phyloP scores from a whole-genome alignment of 2,888 invertebrate genomes.

The Sthenelais limicola region DNA sequence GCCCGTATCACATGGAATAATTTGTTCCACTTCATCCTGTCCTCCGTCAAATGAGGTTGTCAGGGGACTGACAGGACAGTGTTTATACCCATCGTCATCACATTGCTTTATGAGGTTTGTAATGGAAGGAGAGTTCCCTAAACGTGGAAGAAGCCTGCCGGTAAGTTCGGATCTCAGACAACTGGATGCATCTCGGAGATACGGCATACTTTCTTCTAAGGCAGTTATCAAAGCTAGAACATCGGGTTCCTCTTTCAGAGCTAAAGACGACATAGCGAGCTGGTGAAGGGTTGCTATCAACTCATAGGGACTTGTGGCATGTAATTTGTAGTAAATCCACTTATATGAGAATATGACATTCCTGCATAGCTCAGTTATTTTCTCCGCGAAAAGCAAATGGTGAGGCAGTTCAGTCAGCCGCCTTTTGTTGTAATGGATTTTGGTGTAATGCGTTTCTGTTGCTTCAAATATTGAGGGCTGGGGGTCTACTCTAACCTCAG shows the following conservation, averaged over 20 bases:
- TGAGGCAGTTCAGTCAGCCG: constrained; percentile 13
- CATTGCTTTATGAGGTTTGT: neutral
- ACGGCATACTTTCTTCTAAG: constrained; percentile 7
- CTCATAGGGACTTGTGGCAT: neutral
- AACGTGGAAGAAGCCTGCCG: neutral
- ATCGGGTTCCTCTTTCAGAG: neutral
- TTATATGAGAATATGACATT: neutral
- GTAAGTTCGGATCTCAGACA: constrained; percentile 28
- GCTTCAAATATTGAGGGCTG: constrained; percentile 21
- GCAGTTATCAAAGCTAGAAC: neutral
- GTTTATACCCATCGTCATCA: constrained; percentile 20
- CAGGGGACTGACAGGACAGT: constrained; percentile 7
- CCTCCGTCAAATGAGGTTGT: constrained; percentile 1
- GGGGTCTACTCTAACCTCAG: neutral
- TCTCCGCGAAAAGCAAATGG: neutral
- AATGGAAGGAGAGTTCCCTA: neutral
- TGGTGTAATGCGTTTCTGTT: neutral
- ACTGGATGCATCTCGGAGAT: neutral
- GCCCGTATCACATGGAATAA: constrained; percentile 27
- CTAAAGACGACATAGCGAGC: neutral
- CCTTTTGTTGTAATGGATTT: constrained; percentile 1
- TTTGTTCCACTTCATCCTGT: constrained; percentile 6
- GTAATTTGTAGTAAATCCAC: constrained; percentile 11
- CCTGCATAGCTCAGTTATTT: neutral
- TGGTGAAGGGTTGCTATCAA: neutral